Evolutionary conservation across 2,113 vertebrate genomes (phyloP), one percentile per base, ranked within the genome.

Genomic region (Phycodurus eques): DNA sequence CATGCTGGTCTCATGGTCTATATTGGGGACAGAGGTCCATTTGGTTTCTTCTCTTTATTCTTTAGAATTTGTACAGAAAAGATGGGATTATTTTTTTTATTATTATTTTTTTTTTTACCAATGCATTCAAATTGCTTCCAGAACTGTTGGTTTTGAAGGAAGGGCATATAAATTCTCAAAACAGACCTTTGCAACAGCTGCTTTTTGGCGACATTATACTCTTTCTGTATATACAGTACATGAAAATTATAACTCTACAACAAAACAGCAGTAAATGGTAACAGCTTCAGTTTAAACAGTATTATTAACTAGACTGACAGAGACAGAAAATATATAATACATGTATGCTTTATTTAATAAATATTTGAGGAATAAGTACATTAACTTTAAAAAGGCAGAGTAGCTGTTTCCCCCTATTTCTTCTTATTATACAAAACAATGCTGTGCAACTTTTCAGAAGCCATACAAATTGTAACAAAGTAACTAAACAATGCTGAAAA

Each of bases 91-190:
- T 27, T 35, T 42, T 39, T 62, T 19, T 35, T 20, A 20, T 27
- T 27, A 27, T 27, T 35, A 20, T 39, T 62, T 19, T 35, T 20
- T 17, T 35, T 35, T 61, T 61, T 14, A 61, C 31, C 11, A 57
- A 27, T n/a, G 17, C 6, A 35, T 61, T 61, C 59, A 61, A 61
- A 61, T 35, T 61, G 59, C 27, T 61, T 61, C 59, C 59, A 61
- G 59, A 35, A 61, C 14, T 61, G 59, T 33, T 12, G 59, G 14
- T 61, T 61, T 59, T 59, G 57, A 31, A 31, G 27, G 57, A 59
- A 59, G 54, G 10, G 6, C 5, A 61, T 17, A 35, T 61, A 35
- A 15, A 35, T 17, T 61, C 33, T 35, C 33, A 2, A 15, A 7
- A 11, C 61, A 35, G 15, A 56, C n/a, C 54, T 10, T 10, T 56